Evolutionary conservation across 2,797 vertebrate genomes (phyloP), one percentile per base, ranked within the genome.

Genomic region (Huso huso): DNA sequence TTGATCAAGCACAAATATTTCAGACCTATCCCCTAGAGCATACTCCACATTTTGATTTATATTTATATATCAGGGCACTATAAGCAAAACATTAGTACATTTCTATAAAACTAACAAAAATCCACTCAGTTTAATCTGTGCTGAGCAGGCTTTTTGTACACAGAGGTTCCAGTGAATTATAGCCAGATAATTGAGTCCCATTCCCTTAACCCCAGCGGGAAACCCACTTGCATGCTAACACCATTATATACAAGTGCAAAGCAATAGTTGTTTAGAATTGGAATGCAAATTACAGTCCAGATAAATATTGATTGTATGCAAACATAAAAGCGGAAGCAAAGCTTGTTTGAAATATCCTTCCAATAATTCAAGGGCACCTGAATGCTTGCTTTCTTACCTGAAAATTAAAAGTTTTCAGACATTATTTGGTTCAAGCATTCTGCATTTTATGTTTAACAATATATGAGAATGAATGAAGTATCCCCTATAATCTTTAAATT

Each of bases 111-210:
- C 70, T 72, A 62, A 72, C 61, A 61, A 71, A 37, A 37, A 60
- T 55, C 55, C 65, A 12, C 49, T 18, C 12, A 76, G 68, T 76
- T 76, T 76, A 74, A 75, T 72, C 71, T 81, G 81, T 79, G 72
- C 70, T 75, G 78, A 82, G 59, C 50, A 76, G 71, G 65, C 72
- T 73, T 79, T 78, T 73, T 69, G 70, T 61, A 73, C 70, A 80
- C 70, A 82, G 81, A 81, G 61, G 52, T 71, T 68, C 61, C 69
- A 80, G 65, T 80, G 77, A 74, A 79, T 81, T 80, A 77, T 65
- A 66, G 81, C 5, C 12, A 76, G 83, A 82, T 74, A 78, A 79
- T 80, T 80, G 70, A 69, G 69, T 81, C 78, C 71, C 72, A 73
- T 67, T 82, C 76, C 73, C 79, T 80, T 78, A 79, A 69, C 74